phyloP scores from a whole-genome alignment of 2,797 vertebrate genomes.

The Cyprinodon diabolis region DNA sequence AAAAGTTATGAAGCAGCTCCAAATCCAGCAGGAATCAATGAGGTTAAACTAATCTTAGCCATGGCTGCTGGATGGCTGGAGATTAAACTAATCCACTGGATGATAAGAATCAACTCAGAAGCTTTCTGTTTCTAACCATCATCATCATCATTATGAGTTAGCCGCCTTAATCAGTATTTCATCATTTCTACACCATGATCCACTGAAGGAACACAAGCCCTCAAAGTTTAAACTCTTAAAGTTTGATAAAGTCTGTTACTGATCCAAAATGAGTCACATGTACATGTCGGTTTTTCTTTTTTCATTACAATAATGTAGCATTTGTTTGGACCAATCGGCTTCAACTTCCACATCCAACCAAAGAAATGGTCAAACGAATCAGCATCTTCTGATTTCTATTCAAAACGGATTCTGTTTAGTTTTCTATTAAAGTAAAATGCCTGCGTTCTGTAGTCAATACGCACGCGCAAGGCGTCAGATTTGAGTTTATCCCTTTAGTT shows the following conservation, averaged over 20 bases:
- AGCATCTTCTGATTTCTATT: too few species aligned
- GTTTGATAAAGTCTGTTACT: background rate
- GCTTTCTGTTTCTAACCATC: conserved; percentile 48
- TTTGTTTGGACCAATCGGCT: background rate
- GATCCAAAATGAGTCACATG: background rate
- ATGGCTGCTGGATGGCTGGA: conserved; percentile 47
- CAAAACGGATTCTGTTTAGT: background rate
- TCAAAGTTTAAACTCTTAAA: too few species aligned
- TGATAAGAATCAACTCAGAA: conserved; percentile 52
- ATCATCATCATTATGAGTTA: conserved; percentile 32
- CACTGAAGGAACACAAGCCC: background rate
- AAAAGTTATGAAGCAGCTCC: conserved; percentile 40
- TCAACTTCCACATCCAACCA: background rate
- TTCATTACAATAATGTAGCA: background rate
- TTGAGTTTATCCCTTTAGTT: too few species aligned
- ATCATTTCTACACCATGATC: conserved; percentile 11
- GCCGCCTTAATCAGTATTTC: conserved; percentile 61
- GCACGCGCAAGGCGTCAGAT: too few species aligned
- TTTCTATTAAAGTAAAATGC: background rate
- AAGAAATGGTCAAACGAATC: background rate
- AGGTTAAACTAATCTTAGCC: conserved; percentile 54
- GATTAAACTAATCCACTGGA: conserved; percentile 60
- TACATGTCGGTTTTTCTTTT: background rate
- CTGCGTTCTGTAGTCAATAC: too few species aligned
- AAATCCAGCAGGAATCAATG: conserved; percentile 43